Evolutionary conservation across 2,888 invertebrate genomes (phyloP).

Genomic region (Hyalella azteca): DNA sequence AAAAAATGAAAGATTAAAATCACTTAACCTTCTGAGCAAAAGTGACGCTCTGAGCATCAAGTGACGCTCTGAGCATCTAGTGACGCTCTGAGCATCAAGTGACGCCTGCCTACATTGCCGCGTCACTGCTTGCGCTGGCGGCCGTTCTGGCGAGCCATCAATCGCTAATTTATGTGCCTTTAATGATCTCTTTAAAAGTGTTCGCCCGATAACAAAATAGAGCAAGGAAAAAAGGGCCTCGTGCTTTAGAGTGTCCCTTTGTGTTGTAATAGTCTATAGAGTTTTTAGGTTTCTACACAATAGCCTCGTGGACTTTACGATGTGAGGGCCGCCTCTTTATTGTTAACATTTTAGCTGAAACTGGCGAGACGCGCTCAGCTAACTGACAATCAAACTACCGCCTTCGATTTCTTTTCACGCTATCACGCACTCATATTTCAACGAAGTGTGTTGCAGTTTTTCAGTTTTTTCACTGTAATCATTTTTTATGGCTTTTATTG

Average conservation of each 20-base stretch:
- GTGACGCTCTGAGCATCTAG: too few relatives aligned
- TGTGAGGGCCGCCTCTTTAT: conserved; percentile 17
- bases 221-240: conserved; percentile 18
- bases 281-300: conserved; percentile 28
- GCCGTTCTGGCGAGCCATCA: conserved; percentile 9
- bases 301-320: conserved; percentile 24
- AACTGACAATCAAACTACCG: not conserved
- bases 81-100: too few relatives aligned
- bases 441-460: not conserved
- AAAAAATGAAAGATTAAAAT: too few relatives aligned
- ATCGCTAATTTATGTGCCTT: conserved; percentile 30
- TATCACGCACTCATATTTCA: not conserved
- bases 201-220: conserved; percentile 31
- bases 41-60: too few relatives aligned
- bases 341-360: conserved; percentile 21
- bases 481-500: too few relatives aligned
- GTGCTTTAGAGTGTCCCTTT: conserved; percentile 14
- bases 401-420: conserved; percentile 5
- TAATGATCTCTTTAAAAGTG: conserved; percentile 36
- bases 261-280: conserved; percentile 27
- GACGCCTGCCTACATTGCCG: too few relatives aligned
- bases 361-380: not conserved
- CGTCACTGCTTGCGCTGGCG: not conserved
- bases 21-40: too few relatives aligned
- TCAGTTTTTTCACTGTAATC: too few relatives aligned